These are phyloP conservation scores for Talpa occidentalis DNA, from an alignment of 2,113 vertebrate species.

Conservation along the genomic window DNA sequence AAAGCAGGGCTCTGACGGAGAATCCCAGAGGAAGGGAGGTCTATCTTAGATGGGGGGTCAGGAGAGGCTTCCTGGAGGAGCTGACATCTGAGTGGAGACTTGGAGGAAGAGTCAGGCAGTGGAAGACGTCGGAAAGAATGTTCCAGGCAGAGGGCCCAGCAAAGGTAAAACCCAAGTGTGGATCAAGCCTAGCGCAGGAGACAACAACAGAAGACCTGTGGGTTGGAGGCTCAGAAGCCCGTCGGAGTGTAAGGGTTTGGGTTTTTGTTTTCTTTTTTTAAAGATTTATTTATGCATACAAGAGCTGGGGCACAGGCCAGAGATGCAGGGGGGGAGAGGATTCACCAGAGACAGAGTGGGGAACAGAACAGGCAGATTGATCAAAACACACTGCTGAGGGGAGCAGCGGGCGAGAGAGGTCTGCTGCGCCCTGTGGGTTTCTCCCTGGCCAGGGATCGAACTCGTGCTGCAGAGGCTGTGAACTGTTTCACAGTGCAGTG, in stretches of 20 bases:
- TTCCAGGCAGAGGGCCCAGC: background rate
- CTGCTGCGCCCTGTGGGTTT: too few relatives aligned
- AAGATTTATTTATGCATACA: too few relatives aligned
- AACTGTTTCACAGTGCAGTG: too few relatives aligned
- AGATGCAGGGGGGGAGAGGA: too few relatives aligned
- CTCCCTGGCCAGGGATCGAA: too few relatives aligned
- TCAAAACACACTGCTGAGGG: too few relatives aligned
- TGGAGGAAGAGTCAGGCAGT: background rate
- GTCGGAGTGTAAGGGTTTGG: background rate
- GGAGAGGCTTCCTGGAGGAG: background rate
- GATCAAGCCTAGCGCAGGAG: rapidly evolving
- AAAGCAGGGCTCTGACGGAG: background rate
- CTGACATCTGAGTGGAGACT: background rate
- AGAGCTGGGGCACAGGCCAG: too few relatives aligned
- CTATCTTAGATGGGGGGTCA: background rate
- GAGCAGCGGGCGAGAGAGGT: too few relatives aligned
- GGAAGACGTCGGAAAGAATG: background rate
- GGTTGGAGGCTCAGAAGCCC: background rate
- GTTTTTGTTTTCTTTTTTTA: too few relatives aligned
- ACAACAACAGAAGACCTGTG: background rate
- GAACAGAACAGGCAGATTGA: too few relatives aligned
- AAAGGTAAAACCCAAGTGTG: background rate
- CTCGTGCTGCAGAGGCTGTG: too few relatives aligned
- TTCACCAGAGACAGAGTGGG: too few relatives aligned
- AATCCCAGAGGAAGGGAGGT: background rate